These are phyloP conservation scores for Dynastes tityus DNA, from an alignment of 2,888 invertebrate species.

Conservation along the genomic window DNA sequence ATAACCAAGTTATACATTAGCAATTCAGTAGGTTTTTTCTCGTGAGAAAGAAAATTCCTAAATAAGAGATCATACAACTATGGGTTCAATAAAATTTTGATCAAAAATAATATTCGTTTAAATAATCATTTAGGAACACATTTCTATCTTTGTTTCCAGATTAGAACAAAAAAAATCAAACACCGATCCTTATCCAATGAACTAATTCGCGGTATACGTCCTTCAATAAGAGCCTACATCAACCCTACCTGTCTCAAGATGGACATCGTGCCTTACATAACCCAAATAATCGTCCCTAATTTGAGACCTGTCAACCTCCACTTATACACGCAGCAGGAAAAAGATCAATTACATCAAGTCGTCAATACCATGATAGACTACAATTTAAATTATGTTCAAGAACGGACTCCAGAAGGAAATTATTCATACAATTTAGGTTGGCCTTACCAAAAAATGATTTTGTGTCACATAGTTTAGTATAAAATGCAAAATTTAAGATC, in stretches of 20 bases:
- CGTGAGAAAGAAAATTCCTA: no score
- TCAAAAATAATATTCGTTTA: no score
- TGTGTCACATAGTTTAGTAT: background rate
- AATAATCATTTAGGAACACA: no score
- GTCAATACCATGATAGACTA: constrained; percentile 91
- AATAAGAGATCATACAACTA: no score
- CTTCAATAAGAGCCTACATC: constrained; percentile 71
- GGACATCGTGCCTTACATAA: constrained; percentile 82
- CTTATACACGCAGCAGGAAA: constrained; percentile 83
- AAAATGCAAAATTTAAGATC: constrained; percentile 74
- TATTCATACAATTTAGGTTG: constrained; percentile 76
- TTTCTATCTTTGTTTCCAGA: constrained; percentile 69
- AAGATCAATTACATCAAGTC: constrained; percentile 78
- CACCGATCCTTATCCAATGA: constrained; percentile 74
- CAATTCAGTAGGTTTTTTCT: no score
- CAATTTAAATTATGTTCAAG: constrained; percentile 89
- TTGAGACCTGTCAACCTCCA: constrained; percentile 82
- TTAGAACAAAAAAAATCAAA: constrained; percentile 72
- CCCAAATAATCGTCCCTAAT: constrained; percentile 81
- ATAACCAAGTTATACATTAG: no score
- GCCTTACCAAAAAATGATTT: constrained; percentile 7
- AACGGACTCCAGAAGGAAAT: constrained; percentile 83
- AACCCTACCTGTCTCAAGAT: constrained; percentile 72
- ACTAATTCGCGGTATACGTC: constrained; percentile 78
- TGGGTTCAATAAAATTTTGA: no score